A percentile compares a stretch with the other conserved stretches of the same genome.
Conservation (phyloP, 2,113 vertebrate genomes). For the Paradoxurus hermaphroditus region DNA sequence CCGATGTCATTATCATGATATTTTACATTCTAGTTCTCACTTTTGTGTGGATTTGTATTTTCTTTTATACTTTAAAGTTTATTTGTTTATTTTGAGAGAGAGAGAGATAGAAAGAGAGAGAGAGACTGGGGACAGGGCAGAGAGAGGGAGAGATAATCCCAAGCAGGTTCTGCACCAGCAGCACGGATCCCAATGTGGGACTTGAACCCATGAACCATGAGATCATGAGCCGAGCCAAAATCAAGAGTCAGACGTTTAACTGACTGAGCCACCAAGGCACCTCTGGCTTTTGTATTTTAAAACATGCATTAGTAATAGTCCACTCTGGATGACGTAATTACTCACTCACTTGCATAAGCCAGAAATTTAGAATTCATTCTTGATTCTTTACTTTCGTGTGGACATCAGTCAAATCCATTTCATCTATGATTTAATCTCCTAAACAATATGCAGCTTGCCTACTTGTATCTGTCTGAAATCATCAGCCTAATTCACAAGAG, state of each 20-base stretch:
- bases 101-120: too few species aligned
- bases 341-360: neutral
- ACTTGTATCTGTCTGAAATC: neutral
- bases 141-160: too few species aligned
- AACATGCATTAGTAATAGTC: neutral
- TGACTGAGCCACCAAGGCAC: too few species aligned
- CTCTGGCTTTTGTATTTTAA: neutral
- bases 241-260: too few species aligned
- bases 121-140: too few species aligned
- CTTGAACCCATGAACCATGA: too few species aligned
- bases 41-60: neutral
- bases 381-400: neutral
- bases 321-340: neutral
- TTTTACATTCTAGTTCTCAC: neutral
- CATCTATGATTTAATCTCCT: neutral
- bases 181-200: too few species aligned
- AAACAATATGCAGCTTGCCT: neutral
- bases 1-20: neutral
- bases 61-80: neutral
- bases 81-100: too few species aligned
- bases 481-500: neutral
- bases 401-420: neutral
- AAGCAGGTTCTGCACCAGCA: too few species aligned
- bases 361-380: neutral
- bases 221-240: too few species aligned